These are phyloP conservation scores for Echinometra lucunter DNA, from an alignment of 53 echinoderm and acorn worm species.

Conservation along the genomic window DNA sequence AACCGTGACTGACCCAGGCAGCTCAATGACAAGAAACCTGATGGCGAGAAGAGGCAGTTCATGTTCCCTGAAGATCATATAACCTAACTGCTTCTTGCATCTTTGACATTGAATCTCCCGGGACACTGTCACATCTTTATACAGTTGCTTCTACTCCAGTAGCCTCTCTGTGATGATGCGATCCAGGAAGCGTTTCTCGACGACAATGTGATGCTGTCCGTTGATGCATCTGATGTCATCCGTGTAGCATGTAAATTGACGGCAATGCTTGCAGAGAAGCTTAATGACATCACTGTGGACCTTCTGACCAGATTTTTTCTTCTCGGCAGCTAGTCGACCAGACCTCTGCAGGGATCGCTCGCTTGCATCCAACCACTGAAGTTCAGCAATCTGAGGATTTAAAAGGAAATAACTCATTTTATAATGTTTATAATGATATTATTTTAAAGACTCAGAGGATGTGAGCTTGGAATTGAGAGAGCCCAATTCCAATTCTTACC, in stretches of 20 bases:
- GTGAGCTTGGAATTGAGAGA: neutral
- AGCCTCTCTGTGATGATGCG: neutral
- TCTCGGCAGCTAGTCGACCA: neutral
- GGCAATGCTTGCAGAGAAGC: conserved; percentile 53
- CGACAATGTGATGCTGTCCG: conserved; percentile 49
- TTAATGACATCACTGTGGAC: conserved; percentile 13
- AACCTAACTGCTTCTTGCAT: conserved; percentile 52
- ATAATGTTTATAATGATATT: neutral
- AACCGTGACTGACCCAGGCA: neutral
- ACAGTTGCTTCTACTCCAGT: neutral
- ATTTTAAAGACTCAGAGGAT: neutral
- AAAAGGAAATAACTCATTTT: neutral
- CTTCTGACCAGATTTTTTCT: neutral
- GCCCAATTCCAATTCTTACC: neutral
- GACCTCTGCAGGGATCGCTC: neutral
- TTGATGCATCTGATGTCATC: conserved; percentile 59
- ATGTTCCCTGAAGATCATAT: conserved; percentile 53
- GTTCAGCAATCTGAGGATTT: neutral
- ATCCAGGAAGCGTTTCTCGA: neutral
- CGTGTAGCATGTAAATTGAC: conserved; percentile 12
- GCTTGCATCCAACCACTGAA: neutral
- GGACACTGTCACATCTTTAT: neutral
- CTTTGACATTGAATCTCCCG: neutral
- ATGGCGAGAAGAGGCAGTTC: conserved; percentile 39
- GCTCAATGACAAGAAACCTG: conserved; percentile 24